Base-by-base conservation (phyloP, 2,113 vertebrate species). In the Microcebus tavaratra region DNA sequence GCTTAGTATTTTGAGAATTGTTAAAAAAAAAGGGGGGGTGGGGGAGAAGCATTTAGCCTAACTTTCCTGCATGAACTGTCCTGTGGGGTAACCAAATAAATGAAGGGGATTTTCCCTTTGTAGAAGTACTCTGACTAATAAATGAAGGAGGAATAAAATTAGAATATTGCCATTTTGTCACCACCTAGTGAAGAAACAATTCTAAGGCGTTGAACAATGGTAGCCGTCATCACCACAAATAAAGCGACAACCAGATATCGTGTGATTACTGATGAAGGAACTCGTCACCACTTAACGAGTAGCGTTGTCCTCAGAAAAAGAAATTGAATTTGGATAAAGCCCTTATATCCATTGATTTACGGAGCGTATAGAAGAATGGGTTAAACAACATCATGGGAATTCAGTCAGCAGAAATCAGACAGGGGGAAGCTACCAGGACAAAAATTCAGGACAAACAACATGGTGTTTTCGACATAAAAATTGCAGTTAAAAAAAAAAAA, bases 401-500 rank as follows among this genome's bases (percentile, higher is more conserved):
- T 86, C 15, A 57, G 5, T 73, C 29, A 73, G n/a, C 42, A 94
- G 75, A 88, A 90, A 87, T 73, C 45, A 86, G 42, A 85, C 20
- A 86, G 21, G 59, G 21, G 59, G 67, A 93, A 82, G 72, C 79
- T 89, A 70, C n/a, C 8, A 72, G 61, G 59, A 45, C 48, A 90
- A 20, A 96, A 83, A 68, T 73, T 82, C 21, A 90, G 29, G 42
- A 55, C 25, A 57, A 76, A 79, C 18, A 80, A 17, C 34, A 42
- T 96, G 25, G 21, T 75, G 65, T 96, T 73, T 73, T 93, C 53
- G 76, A 9, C 39, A 68, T 84, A 50, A 75, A 86, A 90, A 85
- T n/a, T 80, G 57, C 18, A 65, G 29, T 76, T 34, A 84, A 86
- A 88, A 61, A 55, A 70, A 48, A 87, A 34, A 29, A 68, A 65